phyloP scores from a whole-genome alignment of 2,888 invertebrate genomes.

The Harpalus rufipes region DNA sequence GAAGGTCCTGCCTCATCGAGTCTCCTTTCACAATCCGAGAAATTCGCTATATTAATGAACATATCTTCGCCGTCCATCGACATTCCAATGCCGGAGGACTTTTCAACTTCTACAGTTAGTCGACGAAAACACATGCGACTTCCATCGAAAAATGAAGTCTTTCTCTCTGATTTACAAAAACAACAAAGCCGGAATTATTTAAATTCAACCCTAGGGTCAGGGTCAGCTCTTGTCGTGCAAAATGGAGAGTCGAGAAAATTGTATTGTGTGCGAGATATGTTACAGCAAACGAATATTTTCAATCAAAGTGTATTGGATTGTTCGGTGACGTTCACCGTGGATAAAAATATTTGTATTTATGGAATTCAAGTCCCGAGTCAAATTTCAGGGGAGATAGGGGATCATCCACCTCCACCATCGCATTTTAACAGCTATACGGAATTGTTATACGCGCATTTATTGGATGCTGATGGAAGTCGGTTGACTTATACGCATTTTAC shows the following conservation, averaged over 20 bases:
- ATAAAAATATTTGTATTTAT: conserved; percentile 87
- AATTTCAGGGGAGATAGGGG: conserved; percentile 79
- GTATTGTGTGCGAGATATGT: conserved; percentile 84
- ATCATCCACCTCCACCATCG: conserved; percentile 74
- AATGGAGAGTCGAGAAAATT: conserved; percentile 78
- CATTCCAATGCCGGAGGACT: conserved; percentile 86
- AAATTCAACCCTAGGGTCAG: background rate
- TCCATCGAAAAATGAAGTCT: conserved; percentile 24
- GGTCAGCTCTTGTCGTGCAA: background rate
- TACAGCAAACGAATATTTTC: conserved; percentile 85
- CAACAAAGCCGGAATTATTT: conserved; percentile 23
- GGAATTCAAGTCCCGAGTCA: conserved; percentile 88
- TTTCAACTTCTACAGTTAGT: conserved; percentile 80
- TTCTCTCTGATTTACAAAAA: conserved; percentile 19
- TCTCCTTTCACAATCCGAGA: conserved; percentile 87
- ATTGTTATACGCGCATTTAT: conserved; percentile 88
- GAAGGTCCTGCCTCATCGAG: conserved; percentile 88
- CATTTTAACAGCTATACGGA: conserved; percentile 81
- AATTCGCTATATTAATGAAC: conserved; percentile 90
- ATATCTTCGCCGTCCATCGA: conserved; percentile 86
- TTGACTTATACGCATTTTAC: conserved; percentile 91
- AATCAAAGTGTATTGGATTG: conserved; percentile 88
- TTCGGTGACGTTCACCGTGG: conserved; percentile 88
- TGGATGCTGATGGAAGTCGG: conserved; percentile 88
- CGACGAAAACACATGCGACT: conserved; percentile 76